phyloP scores from a whole-genome alignment of 2,113 vertebrate genomes.

The Hippocampus mohnikei region DNA sequence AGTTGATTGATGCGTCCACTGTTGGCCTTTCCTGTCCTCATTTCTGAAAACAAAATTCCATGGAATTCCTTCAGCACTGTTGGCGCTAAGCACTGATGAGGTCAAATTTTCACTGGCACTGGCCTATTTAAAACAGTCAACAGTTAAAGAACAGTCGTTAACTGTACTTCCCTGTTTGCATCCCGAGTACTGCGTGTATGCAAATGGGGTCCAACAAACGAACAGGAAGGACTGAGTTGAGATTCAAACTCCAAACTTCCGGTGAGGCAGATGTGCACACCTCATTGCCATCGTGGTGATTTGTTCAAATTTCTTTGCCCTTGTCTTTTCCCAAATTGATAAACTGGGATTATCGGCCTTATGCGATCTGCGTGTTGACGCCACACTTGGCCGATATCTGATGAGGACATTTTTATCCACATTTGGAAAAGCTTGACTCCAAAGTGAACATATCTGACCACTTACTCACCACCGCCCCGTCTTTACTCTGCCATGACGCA shows the following conservation, averaged over 20 bases:
- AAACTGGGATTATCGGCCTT: no score
- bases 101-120: conserved; percentile 60
- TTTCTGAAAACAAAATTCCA: conserved; percentile 65
- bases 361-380: no score
- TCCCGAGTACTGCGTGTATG: no score
- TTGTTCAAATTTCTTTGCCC: no score
- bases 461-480: no score
- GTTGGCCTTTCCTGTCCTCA: conserved; percentile 60
- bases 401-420: not conserved
- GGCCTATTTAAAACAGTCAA: conserved; percentile 29
- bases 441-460: not conserved
- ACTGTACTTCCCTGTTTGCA: not conserved
- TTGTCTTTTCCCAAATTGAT: no score
- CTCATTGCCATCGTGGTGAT: no score
- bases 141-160: not conserved
- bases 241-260: not conserved
- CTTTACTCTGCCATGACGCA: not conserved
- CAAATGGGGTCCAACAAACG: not conserved
- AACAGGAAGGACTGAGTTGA: not conserved
- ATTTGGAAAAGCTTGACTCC: not conserved
- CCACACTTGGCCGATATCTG: not conserved
- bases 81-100: conserved; percentile 54
- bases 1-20: conserved; percentile 65
- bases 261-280: no score
- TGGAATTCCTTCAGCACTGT: conserved; percentile 54